Percentiles rank a stretch among this genome's conserved stretches.
Conservation (phyloP, 2,797 vertebrate species). For the Synanceia verrucosa region DNA sequence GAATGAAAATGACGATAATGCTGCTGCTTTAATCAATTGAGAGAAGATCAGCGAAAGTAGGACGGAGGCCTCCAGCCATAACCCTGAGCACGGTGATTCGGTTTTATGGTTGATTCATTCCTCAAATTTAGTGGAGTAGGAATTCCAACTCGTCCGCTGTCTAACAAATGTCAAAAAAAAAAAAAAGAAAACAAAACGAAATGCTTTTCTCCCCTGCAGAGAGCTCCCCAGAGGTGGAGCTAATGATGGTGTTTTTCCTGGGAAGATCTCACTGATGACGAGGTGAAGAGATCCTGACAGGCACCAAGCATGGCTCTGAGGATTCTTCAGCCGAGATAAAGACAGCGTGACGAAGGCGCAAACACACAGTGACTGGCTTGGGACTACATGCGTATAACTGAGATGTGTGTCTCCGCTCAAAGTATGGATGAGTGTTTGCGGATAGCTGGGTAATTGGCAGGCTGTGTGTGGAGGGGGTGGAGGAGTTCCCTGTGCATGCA, state of each 20-base stretch:
- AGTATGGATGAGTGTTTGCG: slow-evolving; percentile 17
- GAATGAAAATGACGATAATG: slow-evolving; percentile 2
- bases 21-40: slow-evolving; percentile 49
- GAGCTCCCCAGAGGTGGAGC: slow-evolving; percentile 34
- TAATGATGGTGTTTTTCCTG: slow-evolving; percentile 56
- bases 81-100: slow-evolving; percentile 21
- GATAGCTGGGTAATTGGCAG: slow-evolving; percentile 19
- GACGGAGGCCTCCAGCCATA: slow-evolving; percentile 29
- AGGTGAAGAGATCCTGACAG: slow-evolving; percentile 58
- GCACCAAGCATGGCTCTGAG: slow-evolving; percentile 13
- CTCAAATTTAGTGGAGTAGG: slow-evolving; percentile 52
- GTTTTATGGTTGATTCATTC: slow-evolving; percentile 33
- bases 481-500: slow-evolving; percentile 6
- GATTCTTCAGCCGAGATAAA: slow-evolving; percentile 50
- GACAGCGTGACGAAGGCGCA: slow-evolving; percentile 24
- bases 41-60: slow-evolving; percentile 30
- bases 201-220: slow-evolving; percentile 3
- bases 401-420: not conserved
- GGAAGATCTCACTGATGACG: slow-evolving; percentile 46
- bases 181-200: too few species aligned
- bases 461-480: not conserved
- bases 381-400: not conserved
- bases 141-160: slow-evolving; percentile 30
- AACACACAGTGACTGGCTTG: slow-evolving; percentile 32
- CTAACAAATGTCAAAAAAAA: slow-evolving; percentile 37